Evolutionary conservation across 2,113 vertebrate species (phyloP).

Genomic region (Chaetodon auriga): DNA sequence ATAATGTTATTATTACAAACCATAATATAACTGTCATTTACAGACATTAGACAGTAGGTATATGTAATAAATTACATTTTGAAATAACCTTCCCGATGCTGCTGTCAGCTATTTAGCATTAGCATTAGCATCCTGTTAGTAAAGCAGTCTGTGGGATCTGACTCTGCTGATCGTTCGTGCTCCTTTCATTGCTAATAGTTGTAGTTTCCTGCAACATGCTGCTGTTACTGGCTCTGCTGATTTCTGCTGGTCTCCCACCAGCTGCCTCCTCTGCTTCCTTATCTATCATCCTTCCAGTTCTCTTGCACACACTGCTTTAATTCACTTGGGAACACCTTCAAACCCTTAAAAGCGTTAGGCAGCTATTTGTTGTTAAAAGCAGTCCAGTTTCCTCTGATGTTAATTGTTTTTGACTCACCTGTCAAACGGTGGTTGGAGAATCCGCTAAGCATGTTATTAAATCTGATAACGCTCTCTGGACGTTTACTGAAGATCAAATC

Average conservation of each 20-base stretch:
- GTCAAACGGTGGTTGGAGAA: slow-evolving; percentile 50
- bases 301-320: slow-evolving; percentile 3
- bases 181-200: slow-evolving; percentile 7
- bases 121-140: background rate
- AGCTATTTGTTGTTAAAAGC: slow-evolving; percentile 32
- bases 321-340: slow-evolving; percentile 39
- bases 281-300: slow-evolving; percentile 14
- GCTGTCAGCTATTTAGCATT: background rate
- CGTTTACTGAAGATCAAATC: slow-evolving; percentile 52
- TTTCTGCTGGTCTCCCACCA: background rate
- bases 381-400: slow-evolving; percentile 26
- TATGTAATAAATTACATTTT: too few relatives aligned
- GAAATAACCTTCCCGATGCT: too few relatives aligned
- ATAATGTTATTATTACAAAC: too few relatives aligned
- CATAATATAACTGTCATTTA: too few relatives aligned
- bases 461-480: slow-evolving; percentile 55
- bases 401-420: slow-evolving; percentile 55
- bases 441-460: slow-evolving; percentile 60
- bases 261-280: slow-evolving; percentile 10
- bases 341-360: slow-evolving; percentile 15
- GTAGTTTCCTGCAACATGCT: slow-evolving; percentile 19
- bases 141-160: background rate
- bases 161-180: background rate
- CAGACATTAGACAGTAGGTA: too few relatives aligned
- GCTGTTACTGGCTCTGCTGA: slow-evolving; percentile 30